phyloP scores from a whole-genome alignment of 2,888 invertebrate species.

The Ceratothoa steindachneri region DNA sequence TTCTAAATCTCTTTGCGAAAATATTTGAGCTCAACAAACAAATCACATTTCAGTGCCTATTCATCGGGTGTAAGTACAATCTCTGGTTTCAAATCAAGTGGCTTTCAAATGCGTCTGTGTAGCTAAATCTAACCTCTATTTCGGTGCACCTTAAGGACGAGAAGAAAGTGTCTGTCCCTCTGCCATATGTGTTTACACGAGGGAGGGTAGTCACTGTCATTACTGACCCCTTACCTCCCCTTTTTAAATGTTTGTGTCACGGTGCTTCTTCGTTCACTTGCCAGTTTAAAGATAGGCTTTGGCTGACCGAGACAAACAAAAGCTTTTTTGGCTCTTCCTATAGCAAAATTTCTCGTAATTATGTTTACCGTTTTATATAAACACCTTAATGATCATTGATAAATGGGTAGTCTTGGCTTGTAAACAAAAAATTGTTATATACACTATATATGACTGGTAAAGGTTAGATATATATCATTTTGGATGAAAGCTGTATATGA shows the following conservation, averaged over 20 bases:
- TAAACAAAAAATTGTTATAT: neutral
- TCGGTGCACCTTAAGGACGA: neutral
- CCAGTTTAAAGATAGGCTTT: neutral
- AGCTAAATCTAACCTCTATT: neutral
- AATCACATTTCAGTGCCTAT: too few species aligned
- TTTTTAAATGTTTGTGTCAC: neutral
- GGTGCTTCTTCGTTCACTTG: neutral
- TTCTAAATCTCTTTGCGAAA: too few species aligned
- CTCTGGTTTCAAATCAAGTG: conserved; percentile 5
- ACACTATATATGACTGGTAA: neutral
- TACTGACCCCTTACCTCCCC: neutral
- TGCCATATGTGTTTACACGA: neutral
- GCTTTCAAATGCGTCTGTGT: neutral
- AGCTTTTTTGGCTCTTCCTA: neutral
- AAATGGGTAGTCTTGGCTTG: neutral
- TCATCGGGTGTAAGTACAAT: neutral
- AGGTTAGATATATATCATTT: too few species aligned
- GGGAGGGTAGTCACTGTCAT: neutral
- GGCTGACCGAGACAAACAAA: neutral
- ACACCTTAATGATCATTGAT: conserved; percentile 15
- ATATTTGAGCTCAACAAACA: neutral
- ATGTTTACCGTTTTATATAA: conserved; percentile 9
- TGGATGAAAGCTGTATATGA: too few species aligned
- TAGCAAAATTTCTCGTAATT: conserved; percentile 4
- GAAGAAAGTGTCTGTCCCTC: neutral